Base-by-base conservation (phyloP, 2,888 invertebrate genomes). In the Pyrrhia umbra region DNA sequence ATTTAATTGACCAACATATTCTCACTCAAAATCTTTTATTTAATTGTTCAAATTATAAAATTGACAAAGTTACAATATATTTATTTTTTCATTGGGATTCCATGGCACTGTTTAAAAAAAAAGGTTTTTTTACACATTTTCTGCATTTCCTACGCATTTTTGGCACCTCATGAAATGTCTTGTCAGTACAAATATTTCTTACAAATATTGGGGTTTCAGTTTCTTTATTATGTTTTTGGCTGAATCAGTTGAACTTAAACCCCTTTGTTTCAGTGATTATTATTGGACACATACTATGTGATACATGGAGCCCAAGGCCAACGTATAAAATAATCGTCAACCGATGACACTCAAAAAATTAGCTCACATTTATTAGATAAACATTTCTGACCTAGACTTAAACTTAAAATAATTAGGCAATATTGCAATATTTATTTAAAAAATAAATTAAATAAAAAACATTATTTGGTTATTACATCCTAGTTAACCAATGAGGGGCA, bases 401-500 rank as follows among this genome's bases (percentile, higher is more conserved):
- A 43, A 60, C 23, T 30, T 60, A 30, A 27, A 49, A 62, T 43
- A 61, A 16, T 69, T 61, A 23, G 37, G 42, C 27, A 34, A 34
- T n/a, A 16, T 46, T 47, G 0, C 61, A 16, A 40, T 47, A 21
- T 25, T 0, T 21, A 0, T 34, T 9, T 40, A 49, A n/a, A 69
- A 49, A 16, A 69, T 42, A 18, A 23, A 15, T 23, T 1, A 45
- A 61, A 47, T 37, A 13, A n/a, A 23, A 20, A 40, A 34, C 20
- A 30, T n/a, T n/a, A 34, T 34, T 34, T 34, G 34, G 34, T 34
- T 34, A 34, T 34, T 27, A 37, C n/a, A n/a, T 5, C 43, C 21
- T 43, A 43, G 34, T 23, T 8, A 39, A 49, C 18, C 18, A 43
- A 62, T 71, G 37, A 64, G 64, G 43, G 71, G 51, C 37, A 39